Evolutionary conservation across 2,888 invertebrate genomes (phyloP), one percentile per base, ranked within the genome.

Genomic region (Mythimna albipuncta): DNA sequence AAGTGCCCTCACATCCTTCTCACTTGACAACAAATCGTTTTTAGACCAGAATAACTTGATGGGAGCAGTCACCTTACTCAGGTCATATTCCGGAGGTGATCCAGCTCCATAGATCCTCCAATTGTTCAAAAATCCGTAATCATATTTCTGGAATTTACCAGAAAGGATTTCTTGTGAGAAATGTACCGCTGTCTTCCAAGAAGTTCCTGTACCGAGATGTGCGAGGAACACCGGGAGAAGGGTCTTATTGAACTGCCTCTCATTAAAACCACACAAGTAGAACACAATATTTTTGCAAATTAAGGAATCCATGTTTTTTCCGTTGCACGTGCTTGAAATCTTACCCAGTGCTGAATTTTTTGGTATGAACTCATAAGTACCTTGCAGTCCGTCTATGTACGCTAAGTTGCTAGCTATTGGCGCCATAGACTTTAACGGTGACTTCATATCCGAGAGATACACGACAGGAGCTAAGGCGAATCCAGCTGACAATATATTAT

Each of bases 271-370:
- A 75, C 97, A 97, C 3, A 98, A 88, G 35, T 97, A 92, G 90
- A 98, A 98, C 2, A 98, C 90, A 0, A 97, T 84, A 87, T 98
- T 97, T 85, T 97, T 97, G 88, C 98, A 98, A 21, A 98, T 93
- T 65, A 93, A 89, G 52, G 96, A 93, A 59, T 97, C 97, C 65
- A 96, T 90, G 21, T 94, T 92, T 57, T 96, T 92, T 2, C 93
- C 86, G 52, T 96, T 93, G 84, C 98, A 98, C 1, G 97, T 96
- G 69, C 92, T 93, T 67, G 97, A 95, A 32, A 98, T 89, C 70
- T 96, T 94, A 67, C 97, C 96, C 4, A 98, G 77, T 16, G 97
- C 89, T 65, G 96, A 96, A 72, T 95, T 96, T 83, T 97, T 97
- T 0, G 98, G 98, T 0, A 98, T 91, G 87, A 98, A 98, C 88